Evolutionary conservation across 2,113 vertebrate genomes (phyloP).

Genomic region (Ginglymostoma cirratum): DNA sequence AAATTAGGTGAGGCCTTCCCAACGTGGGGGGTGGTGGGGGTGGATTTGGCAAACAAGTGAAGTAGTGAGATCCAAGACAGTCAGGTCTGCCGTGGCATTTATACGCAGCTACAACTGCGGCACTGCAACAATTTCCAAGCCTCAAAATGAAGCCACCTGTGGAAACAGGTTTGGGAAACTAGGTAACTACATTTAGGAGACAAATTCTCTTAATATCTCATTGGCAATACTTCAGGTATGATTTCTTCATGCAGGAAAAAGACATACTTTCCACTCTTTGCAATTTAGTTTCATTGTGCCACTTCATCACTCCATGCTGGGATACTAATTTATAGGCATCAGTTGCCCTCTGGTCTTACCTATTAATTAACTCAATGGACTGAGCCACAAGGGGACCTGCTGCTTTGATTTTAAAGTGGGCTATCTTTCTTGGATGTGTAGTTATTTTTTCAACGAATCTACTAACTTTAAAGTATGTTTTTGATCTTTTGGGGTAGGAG

Average conservation of each 20-base stretch:
- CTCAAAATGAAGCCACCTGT: no score
- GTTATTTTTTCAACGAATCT: not conserved
- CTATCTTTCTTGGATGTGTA: not conserved
- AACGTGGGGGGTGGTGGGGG: no score
- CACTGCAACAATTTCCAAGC: no score
- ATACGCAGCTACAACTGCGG: no score
- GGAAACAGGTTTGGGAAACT: no score
- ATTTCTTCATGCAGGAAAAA: not conserved
- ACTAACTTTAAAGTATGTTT: not conserved
- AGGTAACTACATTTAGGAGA: not conserved
- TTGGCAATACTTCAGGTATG: not conserved
- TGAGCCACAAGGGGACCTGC: not conserved
- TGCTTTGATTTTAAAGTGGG: not conserved
- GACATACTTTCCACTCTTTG: not conserved
- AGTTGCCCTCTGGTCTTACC: not conserved
- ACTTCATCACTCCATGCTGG: not conserved
- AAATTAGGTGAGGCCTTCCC: not conserved
- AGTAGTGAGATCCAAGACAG: no score
- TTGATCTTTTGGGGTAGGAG: not conserved
- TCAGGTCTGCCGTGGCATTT: no score
- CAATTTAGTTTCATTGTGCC: not conserved
- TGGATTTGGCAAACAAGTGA: no score
- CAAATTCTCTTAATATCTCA: not conserved
- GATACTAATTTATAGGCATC: not conserved
- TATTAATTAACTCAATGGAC: not conserved